Evolutionary conservation across 2,797 vertebrate genomes (phyloP).

Genomic region (Hyperoplus lanceolatus): DNA sequence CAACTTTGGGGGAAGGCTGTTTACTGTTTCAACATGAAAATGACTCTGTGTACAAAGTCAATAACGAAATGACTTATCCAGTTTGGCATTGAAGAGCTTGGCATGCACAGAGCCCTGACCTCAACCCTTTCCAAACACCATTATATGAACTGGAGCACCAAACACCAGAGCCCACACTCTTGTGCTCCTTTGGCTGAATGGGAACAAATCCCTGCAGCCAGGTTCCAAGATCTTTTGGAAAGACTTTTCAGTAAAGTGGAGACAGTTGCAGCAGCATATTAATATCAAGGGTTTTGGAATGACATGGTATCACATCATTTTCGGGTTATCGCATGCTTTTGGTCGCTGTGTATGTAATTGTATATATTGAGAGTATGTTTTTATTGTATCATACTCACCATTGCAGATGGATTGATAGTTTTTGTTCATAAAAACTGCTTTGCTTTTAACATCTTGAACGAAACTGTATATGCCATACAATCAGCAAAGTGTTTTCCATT

Average conservation of each 20-base stretch:
- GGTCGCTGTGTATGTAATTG: not conserved
- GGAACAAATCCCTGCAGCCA: constrained; percentile 4
- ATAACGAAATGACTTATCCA: not conserved
- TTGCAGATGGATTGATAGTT: not conserved
- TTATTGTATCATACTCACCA: not conserved
- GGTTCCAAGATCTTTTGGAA: constrained; percentile 8
- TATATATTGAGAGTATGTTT: not conserved
- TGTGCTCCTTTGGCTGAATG: constrained; percentile 5
- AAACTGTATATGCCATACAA: not conserved
- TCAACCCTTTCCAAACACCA: not conserved
- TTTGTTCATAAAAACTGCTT: not conserved
- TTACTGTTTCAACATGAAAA: not conserved
- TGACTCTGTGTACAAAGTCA: not conserved
- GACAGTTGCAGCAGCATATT: not conserved
- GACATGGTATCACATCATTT: not conserved
- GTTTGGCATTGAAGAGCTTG: not conserved
- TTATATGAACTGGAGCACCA: not conserved
- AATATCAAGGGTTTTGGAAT: not conserved
- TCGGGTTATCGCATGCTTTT: not conserved
- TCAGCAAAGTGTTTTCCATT: constrained; percentile 51
- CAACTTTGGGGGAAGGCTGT: not conserved
- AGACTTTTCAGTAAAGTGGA: constrained; percentile 7
- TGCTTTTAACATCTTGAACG: not conserved
- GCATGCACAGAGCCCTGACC: not conserved
- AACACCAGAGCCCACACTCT: not conserved